Percentiles rank a stretch among this genome's conserved stretches.
Conservation (phyloP, 2,797 vertebrate species). For the Intellagama lesueurii region DNA sequence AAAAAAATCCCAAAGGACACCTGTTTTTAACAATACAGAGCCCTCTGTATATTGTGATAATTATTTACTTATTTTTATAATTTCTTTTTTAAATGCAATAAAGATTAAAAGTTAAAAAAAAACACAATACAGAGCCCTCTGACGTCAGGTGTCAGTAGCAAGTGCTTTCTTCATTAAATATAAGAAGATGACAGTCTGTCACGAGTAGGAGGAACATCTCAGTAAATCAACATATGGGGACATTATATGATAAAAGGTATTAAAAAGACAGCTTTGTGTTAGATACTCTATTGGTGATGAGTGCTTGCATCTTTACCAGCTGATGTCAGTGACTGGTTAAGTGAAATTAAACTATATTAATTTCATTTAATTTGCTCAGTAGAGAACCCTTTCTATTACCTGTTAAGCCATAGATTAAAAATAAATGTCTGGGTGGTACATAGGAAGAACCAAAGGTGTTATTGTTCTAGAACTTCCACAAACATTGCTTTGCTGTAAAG, state of each 20-base stretch:
- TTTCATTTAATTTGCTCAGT: not conserved
- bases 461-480: not conserved
- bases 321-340: not conserved
- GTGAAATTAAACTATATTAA: not conserved
- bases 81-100: no score
- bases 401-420: constrained; percentile 10
- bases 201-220: no score
- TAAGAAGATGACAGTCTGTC: no score
- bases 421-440: not conserved
- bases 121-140: not conserved
- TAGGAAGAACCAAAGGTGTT: not conserved
- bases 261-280: not conserved
- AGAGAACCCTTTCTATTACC: not conserved
- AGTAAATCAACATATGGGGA: not conserved
- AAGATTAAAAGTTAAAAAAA: not conserved
- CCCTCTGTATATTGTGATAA: no score
- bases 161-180: not conserved
- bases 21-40: not conserved
- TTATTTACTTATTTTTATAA: no score
- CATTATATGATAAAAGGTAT: not conserved
- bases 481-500: not conserved
- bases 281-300: not conserved
- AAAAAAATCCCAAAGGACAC: not conserved
- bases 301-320: not conserved
- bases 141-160: not conserved